These are phyloP conservation scores for Julus scanicus DNA, from an alignment of 2,888 invertebrate genomes.

Conservation along the genomic window DNA sequence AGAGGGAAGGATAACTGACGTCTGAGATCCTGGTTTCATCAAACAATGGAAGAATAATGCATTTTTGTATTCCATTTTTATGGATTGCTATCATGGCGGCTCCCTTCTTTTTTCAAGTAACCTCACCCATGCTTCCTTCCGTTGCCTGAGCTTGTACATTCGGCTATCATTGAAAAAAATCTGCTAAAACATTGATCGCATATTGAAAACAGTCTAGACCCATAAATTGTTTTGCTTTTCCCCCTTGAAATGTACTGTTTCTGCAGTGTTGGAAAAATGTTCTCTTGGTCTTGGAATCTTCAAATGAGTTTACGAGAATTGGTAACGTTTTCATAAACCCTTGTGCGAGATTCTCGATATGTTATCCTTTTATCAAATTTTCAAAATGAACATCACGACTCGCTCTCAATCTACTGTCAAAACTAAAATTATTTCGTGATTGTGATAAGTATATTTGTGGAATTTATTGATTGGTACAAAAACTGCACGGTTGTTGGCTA, in stretches of 20 bases:
- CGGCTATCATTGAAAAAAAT: constrained; percentile 24
- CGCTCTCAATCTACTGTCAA: neutral
- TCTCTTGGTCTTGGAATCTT: neutral
- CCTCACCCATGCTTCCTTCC: neutral
- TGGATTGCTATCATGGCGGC: neutral
- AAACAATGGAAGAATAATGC: neutral
- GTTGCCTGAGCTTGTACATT: constrained; percentile 16
- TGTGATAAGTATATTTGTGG: neutral
- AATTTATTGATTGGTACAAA: constrained; percentile 23
- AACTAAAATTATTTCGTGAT: neutral
- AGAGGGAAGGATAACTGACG: too few relatives aligned
- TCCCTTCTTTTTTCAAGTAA: neutral
- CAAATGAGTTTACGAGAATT: neutral
- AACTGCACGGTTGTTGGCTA: neutral
- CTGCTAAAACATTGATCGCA: constrained; percentile 45
- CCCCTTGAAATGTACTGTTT: neutral
- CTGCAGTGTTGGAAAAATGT: neutral
- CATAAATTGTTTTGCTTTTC: constrained; percentile 35
- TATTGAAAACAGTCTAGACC: constrained; percentile 46
- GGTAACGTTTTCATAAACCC: neutral
- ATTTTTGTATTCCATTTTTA: neutral
- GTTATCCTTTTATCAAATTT: neutral
- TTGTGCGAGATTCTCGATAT: neutral
- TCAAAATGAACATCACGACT: neutral
- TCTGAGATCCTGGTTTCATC: too few relatives aligned